Conservation (phyloP, 2,888 invertebrate species). For the Tanytarsus gracilentus region DNA sequence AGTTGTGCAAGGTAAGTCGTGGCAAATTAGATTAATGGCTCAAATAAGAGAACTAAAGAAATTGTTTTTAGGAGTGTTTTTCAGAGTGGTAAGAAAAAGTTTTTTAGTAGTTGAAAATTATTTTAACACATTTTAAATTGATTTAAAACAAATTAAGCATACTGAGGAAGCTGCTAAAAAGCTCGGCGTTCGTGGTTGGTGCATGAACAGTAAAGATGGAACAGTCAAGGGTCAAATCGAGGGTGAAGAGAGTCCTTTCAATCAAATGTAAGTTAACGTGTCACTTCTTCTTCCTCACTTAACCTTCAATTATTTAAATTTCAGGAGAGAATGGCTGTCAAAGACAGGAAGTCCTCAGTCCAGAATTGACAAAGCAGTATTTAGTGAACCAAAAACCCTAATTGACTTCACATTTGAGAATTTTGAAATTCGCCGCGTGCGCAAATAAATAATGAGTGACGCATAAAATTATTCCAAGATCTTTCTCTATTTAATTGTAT, state of each 20-base stretch:
- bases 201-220: constrained; percentile 53
- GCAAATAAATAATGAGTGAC: constrained; percentile 29
- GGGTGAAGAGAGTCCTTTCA: constrained; percentile 46
- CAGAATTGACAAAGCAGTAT: constrained; percentile 61
- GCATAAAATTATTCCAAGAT: no score
- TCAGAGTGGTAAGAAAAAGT: constrained; percentile 41
- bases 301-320: constrained; percentile 29
- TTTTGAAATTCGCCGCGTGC: constrained; percentile 45
- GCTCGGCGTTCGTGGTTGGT: constrained; percentile 55
- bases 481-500: no score
- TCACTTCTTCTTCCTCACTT: constrained; percentile 6
- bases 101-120: constrained; percentile 23
- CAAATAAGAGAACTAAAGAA: constrained; percentile 15
- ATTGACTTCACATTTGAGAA: constrained; percentile 43
- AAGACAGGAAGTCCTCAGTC: constrained; percentile 66
- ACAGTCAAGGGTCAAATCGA: constrained; percentile 57
- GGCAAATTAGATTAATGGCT: constrained; percentile 15
- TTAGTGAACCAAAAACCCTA: constrained; percentile 55
- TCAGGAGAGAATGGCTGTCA: constrained; percentile 45
- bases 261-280: constrained; percentile 47
- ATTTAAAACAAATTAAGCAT: constrained; percentile 44
- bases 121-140: neutral
- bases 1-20: constrained; percentile 42
- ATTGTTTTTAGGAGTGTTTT: constrained; percentile 42
- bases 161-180: constrained; percentile 51